These are phyloP conservation scores for Himalopsyche anomala DNA, from an alignment of 2,888 invertebrate species.

Conservation along the genomic window DNA sequence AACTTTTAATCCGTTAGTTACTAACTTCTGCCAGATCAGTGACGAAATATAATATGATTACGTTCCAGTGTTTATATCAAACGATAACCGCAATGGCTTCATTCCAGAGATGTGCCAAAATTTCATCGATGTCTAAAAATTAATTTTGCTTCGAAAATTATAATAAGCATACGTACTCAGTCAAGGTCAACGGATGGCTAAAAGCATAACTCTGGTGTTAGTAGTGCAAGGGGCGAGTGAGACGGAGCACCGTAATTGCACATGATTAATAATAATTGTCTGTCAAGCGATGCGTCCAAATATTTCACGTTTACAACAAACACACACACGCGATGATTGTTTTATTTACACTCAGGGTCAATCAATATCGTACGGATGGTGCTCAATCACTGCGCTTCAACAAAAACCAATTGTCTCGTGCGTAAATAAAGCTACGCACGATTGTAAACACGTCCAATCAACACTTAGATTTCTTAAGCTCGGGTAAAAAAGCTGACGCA, in stretches of 20 bases:
- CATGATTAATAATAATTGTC: constrained; percentile 4
- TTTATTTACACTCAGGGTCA: background rate
- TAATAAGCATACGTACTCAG: constrained; percentile 9
- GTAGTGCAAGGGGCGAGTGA: constrained; percentile 12
- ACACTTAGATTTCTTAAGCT: background rate
- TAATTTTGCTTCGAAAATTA: background rate
- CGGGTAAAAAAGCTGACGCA: background rate
- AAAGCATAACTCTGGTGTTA: background rate
- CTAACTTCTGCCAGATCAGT: too few relatives aligned
- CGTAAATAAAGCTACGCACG: background rate
- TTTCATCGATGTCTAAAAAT: background rate
- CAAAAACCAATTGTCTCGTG: too few relatives aligned
- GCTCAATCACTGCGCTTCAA: background rate
- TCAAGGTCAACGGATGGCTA: constrained; percentile 33
- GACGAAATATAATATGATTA: too few relatives aligned
- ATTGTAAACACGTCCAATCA: background rate
- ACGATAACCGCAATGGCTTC: too few relatives aligned
- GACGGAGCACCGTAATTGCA: background rate
- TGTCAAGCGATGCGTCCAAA: constrained; percentile 20
- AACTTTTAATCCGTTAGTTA: too few relatives aligned
- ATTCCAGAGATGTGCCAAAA: too few relatives aligned
- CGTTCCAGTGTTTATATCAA: too few relatives aligned
- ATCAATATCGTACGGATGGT: background rate
- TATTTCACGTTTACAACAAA: background rate
- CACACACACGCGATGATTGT: background rate